Conservation (phyloP, 1,140 invertebrate genomes). For the Atta cephalotes region DNA sequence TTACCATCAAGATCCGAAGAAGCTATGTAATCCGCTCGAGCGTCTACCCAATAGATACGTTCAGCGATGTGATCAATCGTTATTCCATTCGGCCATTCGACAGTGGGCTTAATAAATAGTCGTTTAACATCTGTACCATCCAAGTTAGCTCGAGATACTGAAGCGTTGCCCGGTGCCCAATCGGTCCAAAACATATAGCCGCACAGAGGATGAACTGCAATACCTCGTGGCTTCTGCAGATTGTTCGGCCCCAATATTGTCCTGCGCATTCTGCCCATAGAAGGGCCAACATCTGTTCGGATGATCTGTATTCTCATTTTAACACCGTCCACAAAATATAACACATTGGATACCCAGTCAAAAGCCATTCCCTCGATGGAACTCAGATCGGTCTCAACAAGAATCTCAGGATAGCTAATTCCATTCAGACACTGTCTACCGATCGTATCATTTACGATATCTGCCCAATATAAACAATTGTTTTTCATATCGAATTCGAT, state of each 20-base stretch:
- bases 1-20: slow-evolving; percentile 94
- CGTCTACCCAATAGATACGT: slow-evolving; percentile 95
- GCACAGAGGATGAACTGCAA: slow-evolving; percentile 94
- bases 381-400: slow-evolving; percentile 91
- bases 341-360: slow-evolving; percentile 96
- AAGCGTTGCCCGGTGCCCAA: slow-evolving; percentile 93
- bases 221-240: slow-evolving; percentile 94
- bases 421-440: slow-evolving; percentile 92
- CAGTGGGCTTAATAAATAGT: slow-evolving; percentile 89
- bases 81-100: slow-evolving; percentile 95
- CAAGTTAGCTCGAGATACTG: slow-evolving; percentile 94
- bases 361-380: slow-evolving; percentile 97
- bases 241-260: slow-evolving; percentile 91
- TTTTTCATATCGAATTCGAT: slow-evolving; percentile 95
- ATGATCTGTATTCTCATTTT: slow-evolving; percentile 93
- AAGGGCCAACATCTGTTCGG: slow-evolving; percentile 88
- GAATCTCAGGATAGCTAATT: slow-evolving; percentile 88
- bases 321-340: slow-evolving; percentile 96
- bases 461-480: slow-evolving; percentile 96
- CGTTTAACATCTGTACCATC: slow-evolving; percentile 92
- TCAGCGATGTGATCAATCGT: slow-evolving; percentile 94
- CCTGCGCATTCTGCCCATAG: slow-evolving; percentile 91
- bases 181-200: slow-evolving; percentile 97
- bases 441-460: slow-evolving; percentile 93
- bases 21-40: slow-evolving; percentile 94